Evolutionary conservation across 2,888 invertebrate species (phyloP).

Genomic region (Drosophila neoperkinsi): DNA sequence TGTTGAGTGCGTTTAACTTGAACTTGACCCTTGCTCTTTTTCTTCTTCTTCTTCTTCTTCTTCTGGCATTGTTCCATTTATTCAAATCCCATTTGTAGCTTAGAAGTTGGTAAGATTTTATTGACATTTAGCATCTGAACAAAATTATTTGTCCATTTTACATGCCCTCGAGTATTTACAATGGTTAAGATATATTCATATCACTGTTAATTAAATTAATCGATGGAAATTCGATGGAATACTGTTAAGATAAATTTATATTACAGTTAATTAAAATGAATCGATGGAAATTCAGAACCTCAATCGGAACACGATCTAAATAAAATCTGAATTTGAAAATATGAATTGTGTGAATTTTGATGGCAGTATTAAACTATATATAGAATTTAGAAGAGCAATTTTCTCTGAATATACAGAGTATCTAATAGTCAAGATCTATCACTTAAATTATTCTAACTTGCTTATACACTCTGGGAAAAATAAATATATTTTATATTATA

Average conservation of each 20-base stretch:
- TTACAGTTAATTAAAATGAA: too few relatives aligned
- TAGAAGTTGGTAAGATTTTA: background rate
- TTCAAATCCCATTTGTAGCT: constrained; percentile 8
- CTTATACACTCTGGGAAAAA: background rate
- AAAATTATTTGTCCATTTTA: background rate
- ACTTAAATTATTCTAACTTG: background rate
- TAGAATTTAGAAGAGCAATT: background rate
- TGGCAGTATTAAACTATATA: background rate
- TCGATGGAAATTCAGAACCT: background rate
- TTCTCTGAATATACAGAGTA: background rate
- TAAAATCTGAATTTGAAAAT: background rate
- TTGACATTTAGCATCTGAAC: constrained; percentile 4
- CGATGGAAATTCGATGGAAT: too few relatives aligned
- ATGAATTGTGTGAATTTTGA: background rate
- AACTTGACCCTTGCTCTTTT: constrained; percentile 37
- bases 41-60: background rate
- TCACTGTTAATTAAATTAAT: too few relatives aligned
- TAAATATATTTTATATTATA: background rate
- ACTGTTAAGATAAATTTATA: background rate
- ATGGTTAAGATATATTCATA: background rate
- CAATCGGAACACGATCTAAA: background rate
- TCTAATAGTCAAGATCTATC: background rate
- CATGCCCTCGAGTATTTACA: background rate
- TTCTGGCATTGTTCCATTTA: constrained; percentile 16
- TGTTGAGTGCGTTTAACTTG: constrained; percentile 37